These are phyloP conservation scores for Bilobella aurantiaca DNA, from an alignment of 1,140 invertebrate genomes.

Conservation along the genomic window DNA sequence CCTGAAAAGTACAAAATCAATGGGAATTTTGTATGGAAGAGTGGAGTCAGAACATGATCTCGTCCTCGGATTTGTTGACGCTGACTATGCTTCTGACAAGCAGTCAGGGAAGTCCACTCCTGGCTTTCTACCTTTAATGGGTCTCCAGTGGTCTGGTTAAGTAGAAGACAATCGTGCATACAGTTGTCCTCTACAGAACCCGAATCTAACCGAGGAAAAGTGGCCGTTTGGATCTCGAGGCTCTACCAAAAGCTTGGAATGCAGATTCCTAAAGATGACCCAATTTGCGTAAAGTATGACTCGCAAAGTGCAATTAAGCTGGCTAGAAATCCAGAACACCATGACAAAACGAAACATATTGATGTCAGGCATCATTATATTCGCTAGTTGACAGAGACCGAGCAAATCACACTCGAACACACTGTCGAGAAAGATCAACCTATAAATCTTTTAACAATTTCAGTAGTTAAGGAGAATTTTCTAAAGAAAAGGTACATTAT, in stretches of 20 bases:
- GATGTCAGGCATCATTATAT: constrained; percentile 39
- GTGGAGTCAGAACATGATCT: background rate
- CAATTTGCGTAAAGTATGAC: constrained; percentile 18
- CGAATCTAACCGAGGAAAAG: constrained; percentile 8
- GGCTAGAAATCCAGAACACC: constrained; percentile 37
- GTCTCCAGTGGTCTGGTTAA: constrained; percentile 31
- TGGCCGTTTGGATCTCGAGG: constrained; percentile 8
- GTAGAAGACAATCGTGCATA: constrained; percentile 29
- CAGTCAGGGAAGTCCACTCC: constrained; percentile 25
- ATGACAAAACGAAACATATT: constrained; percentile 40
- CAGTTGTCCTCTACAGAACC: constrained; percentile 2
- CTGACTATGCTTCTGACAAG: constrained; percentile 20
- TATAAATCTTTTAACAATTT: constrained; percentile 28
- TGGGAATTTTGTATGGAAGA: background rate
- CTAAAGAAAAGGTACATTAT: constrained; percentile 7
- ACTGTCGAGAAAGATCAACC: constrained; percentile 19
- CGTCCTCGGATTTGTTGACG: constrained; percentile 10
- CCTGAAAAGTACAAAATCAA: background rate
- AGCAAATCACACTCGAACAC: constrained; percentile 14
- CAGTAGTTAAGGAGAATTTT: constrained; percentile 8
- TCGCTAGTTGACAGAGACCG: background rate
- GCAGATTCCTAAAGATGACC: background rate
- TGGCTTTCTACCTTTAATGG: constrained; percentile 27
- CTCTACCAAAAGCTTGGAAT: constrained; percentile 3
- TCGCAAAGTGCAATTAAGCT: constrained; percentile 38